A percentile compares a stretch with the other conserved stretches of the same genome.
Evolutionary conservation across 2,797 vertebrate species (phyloP).

Genomic region (Sebastes vulpes): DNA sequence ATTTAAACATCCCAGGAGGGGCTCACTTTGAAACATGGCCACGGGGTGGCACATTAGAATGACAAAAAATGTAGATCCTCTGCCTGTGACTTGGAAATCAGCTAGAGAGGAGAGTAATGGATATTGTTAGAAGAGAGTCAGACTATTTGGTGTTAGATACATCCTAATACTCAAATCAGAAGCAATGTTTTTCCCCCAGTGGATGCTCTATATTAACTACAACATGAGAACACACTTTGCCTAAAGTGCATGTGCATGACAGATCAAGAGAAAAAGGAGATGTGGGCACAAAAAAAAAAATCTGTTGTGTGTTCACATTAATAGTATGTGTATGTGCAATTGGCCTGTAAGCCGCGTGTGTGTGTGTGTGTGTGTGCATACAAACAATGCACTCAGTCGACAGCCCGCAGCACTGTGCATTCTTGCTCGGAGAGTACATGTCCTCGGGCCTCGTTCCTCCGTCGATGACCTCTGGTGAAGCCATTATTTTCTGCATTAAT

Average conservation of each 20-base stretch:
- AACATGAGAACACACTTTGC: conserved; percentile 42
- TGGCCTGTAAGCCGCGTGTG: conserved; percentile 48
- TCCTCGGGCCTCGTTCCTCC: conserved; percentile 80
- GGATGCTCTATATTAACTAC: conserved; percentile 33
- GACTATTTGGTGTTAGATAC: conserved; percentile 8
- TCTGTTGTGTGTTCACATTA: conserved; percentile 66
- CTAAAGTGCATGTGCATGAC: conserved; percentile 31
- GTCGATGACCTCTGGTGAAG: conserved; percentile 86
- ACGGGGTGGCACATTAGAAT: conserved; percentile 74
- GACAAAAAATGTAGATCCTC: conserved; percentile 74
- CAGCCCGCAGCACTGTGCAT: conserved; percentile 75
- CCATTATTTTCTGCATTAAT: conserved; percentile 89
- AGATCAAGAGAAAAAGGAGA: conserved; percentile 51
- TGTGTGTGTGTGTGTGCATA: conserved; percentile 45
- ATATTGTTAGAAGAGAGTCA: conserved; percentile 32
- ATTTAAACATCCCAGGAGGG: conserved; percentile 75
- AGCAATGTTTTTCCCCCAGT: background rate
- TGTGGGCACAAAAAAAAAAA: conserved; percentile 35
- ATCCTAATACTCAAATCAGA: conserved; percentile 29
- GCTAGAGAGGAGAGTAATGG: conserved; percentile 16
- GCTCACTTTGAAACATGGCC: conserved; percentile 68
- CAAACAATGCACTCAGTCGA: conserved; percentile 76
- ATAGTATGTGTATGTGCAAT: conserved; percentile 61
- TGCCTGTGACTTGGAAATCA: conserved; percentile 60
- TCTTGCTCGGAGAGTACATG: conserved; percentile 83